phyloP scores from a whole-genome alignment of 2,888 invertebrate genomes.

The Diaprepes abbreviatus region DNA sequence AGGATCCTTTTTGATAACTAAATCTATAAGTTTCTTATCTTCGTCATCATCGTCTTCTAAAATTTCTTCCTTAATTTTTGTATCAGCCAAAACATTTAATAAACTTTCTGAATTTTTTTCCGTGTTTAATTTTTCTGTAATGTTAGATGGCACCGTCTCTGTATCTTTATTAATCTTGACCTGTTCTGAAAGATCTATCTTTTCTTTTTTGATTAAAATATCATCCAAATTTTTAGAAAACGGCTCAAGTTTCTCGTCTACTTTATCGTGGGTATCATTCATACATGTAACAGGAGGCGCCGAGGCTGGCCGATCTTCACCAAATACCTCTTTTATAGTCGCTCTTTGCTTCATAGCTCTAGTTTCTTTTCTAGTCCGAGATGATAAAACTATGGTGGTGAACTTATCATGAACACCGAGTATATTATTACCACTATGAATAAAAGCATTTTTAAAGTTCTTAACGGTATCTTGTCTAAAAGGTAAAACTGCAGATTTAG shows the following conservation, averaged over 20 bases:
- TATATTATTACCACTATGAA: constrained; percentile 73
- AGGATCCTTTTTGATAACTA: constrained; percentile 62
- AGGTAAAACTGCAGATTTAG: constrained; percentile 74
- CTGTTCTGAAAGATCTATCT: constrained; percentile 54
- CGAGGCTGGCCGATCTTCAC: constrained; percentile 84
- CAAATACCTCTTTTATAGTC: constrained; percentile 87
- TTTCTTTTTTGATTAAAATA: constrained; percentile 60
- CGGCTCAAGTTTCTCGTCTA: constrained; percentile 49
- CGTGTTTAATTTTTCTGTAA: constrained; percentile 46
- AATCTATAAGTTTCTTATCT: constrained; percentile 58
- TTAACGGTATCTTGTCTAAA: constrained; percentile 79
- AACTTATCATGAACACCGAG: constrained; percentile 74
- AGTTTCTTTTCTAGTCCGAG: constrained; percentile 83
- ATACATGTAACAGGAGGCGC: constrained; percentile 81
- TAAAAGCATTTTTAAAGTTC: constrained; percentile 77
- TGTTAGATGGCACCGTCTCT: constrained; percentile 38
- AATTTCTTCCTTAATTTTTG: constrained; percentile 58
- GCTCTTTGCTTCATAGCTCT: constrained; percentile 80
- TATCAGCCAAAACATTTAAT: constrained; percentile 58
- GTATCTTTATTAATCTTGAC: constrained; percentile 53
- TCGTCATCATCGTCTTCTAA: constrained; percentile 57
- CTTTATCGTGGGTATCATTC: constrained; percentile 61
- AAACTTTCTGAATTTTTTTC: constrained; percentile 56
- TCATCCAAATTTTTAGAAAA: constrained; percentile 55
- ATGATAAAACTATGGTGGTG: constrained; percentile 79